These are phyloP conservation scores for Zosterops borbonicus DNA, from an alignment of 2,113 vertebrate species.

Conservation along the genomic window DNA sequence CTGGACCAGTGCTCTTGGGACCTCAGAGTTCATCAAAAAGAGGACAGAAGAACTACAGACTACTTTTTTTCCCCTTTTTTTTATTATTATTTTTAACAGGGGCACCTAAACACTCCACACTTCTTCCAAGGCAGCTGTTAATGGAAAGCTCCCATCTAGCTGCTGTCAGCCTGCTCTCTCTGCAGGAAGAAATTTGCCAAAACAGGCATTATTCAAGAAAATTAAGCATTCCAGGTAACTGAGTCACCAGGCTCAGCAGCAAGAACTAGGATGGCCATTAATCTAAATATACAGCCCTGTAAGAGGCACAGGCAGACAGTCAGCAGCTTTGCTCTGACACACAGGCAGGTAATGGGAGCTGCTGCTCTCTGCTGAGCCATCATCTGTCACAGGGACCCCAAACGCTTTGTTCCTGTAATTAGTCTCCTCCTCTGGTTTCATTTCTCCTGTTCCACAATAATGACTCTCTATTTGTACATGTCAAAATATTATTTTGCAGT, in stretches of 20 bases:
- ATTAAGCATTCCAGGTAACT: neutral
- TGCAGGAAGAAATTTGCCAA: neutral
- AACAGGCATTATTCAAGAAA: slow-evolving; percentile 10
- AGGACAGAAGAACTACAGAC: neutral
- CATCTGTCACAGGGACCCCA: neutral
- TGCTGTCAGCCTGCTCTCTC: neutral
- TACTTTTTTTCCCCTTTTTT: neutral
- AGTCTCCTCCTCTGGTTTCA: neutral
- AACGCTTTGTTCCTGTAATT: neutral
- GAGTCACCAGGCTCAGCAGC: slow-evolving; percentile 15
- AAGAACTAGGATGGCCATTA: neutral
- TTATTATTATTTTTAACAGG: neutral
- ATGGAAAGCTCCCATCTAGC: neutral
- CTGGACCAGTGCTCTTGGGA: neutral
- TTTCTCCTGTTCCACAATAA: slow-evolving; percentile 1
- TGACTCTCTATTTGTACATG: neutral
- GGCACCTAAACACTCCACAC: neutral
- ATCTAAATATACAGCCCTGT: neutral
- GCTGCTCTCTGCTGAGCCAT: neutral
- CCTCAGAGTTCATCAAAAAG: neutral
- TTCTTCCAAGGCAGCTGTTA: neutral
- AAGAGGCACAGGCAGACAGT: neutral
- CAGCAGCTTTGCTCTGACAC: neutral
- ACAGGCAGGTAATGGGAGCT: neutral
- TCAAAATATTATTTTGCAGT: neutral